Evolutionary conservation across 2,888 invertebrate genomes (phyloP), one percentile per base, ranked within the genome.

Genomic region (Dorcus hopei): DNA sequence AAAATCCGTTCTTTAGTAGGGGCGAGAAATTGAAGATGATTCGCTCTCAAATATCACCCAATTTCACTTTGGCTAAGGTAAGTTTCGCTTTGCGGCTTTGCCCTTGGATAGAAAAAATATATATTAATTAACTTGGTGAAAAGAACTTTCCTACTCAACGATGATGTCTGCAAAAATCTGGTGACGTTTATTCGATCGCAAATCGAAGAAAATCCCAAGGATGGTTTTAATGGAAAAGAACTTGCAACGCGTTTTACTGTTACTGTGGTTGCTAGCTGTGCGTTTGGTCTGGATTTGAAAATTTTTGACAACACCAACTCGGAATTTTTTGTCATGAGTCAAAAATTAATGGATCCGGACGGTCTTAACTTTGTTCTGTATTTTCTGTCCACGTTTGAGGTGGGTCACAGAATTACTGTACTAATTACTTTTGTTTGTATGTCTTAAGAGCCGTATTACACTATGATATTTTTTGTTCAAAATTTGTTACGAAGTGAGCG

Each of bases 261-360:
- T 0, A 80, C 81, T 57, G 76, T 78, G 43, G 79, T 82, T 0
- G 77, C 79, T 1, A 77, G 75, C 55, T 80, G 78, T 47, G 80
- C 80, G 11, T 72, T 80, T 56, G 82, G 81, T 0, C 55, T 80
- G 0, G 75, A 80, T 6, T 79, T 79, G 0, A 71, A 75, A 23
- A 77, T 77, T 54, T 80, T 81, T 16, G 66, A 67, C 9, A 64
- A 68, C 54, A 48, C 61, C 0, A 64, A 70, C 49, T 56, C 67
- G 3, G 67, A 72, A 55, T 70, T 73, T 61, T 60, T 64, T 61
- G 51, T 68, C 57, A 49, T 72, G 9, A 70, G 67, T 23, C 52
- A 65, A 48, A 59, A 65, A 47, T 59, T 70, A 58, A 41, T 71
- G 38, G 19, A 50, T 8, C 63, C 66, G 2, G 56, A 50, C n/a